Evolutionary conservation across 2,113 vertebrate genomes (phyloP).

Genomic region (Cranoglanis bouderius): DNA sequence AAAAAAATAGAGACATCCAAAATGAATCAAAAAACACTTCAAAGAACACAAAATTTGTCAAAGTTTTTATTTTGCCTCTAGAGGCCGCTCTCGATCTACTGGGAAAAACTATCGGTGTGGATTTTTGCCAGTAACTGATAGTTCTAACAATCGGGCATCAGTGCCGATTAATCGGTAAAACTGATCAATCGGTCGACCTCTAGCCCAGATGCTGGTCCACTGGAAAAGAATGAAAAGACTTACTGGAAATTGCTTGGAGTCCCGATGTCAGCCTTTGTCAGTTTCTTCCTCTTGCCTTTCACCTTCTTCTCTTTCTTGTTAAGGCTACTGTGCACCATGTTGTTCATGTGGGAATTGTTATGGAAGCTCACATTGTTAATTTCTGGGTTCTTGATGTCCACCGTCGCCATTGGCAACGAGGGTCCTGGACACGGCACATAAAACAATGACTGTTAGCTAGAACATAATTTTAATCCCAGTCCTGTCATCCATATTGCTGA

Average conservation of each 20-base stretch:
- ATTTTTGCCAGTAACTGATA: too few relatives aligned
- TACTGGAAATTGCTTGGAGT: slow-evolving; percentile 99
- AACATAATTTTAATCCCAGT: slow-evolving; percentile 5
- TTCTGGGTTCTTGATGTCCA: slow-evolving; percentile 99
- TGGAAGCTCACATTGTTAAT: slow-evolving; percentile 90
- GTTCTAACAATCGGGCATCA: too few relatives aligned
- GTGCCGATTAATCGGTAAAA: too few relatives aligned
- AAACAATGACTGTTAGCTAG: slow-evolving; percentile 12
- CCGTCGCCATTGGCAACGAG: slow-evolving; percentile 91
- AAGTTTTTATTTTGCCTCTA: too few relatives aligned
- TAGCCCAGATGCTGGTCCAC: neutral
- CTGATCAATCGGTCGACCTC: too few relatives aligned
- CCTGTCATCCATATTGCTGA: slow-evolving; percentile 25
- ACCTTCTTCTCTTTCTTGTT: slow-evolving; percentile 93
- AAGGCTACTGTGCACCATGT: slow-evolving; percentile 86
- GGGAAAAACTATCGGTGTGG: too few relatives aligned
- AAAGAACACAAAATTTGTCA: too few relatives aligned
- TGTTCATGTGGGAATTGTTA: slow-evolving; percentile 90
- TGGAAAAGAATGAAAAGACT: slow-evolving; percentile 56
- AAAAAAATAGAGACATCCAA: too few relatives aligned
- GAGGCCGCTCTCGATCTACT: too few relatives aligned
- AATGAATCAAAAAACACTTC: too few relatives aligned
- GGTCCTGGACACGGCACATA: slow-evolving; percentile 76
- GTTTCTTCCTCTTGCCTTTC: slow-evolving; percentile 92
- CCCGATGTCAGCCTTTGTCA: slow-evolving; percentile 98